These are phyloP conservation scores for Halichoerus grypus DNA, from an alignment of 2,113 vertebrate species.

Conservation along the genomic window DNA sequence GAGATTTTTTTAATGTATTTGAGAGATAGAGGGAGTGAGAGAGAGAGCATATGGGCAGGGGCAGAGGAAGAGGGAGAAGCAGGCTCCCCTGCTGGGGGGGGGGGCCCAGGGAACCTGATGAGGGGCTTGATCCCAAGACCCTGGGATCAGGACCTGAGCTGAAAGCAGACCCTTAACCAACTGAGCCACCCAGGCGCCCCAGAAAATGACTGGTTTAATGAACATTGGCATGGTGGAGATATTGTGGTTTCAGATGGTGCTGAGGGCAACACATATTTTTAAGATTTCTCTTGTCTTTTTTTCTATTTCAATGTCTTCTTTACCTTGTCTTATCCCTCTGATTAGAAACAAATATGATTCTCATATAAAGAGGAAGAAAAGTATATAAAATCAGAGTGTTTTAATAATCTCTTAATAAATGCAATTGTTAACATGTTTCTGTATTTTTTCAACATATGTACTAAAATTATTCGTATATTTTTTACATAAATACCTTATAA, in stretches of 20 bases:
- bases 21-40: not conserved
- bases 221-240: not conserved
- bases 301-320: slow-evolving; percentile 33
- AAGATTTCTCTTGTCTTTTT: slow-evolving; percentile 35
- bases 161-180: not conserved
- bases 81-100: no score
- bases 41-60: not conserved
- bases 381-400: not conserved
- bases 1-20: not conserved
- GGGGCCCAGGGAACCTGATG: no score
- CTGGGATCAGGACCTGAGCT: not conserved
- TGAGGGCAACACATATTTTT: slow-evolving; percentile 20
- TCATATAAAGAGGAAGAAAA: not conserved
- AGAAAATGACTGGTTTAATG: slow-evolving; percentile 47
- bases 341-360: not conserved
- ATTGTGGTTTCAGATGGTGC: slow-evolving; percentile 56
- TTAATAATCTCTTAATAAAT: not conserved
- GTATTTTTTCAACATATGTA: not conserved
- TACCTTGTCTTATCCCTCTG: not conserved
- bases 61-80: not conserved
- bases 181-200: not conserved
- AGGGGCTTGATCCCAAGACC: no score
- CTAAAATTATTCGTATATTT: not conserved
- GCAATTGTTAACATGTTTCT: not conserved
- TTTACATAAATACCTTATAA: not conserved